Conservation (phyloP, 2,113 vertebrate species). For the Clinocottus analis region DNA sequence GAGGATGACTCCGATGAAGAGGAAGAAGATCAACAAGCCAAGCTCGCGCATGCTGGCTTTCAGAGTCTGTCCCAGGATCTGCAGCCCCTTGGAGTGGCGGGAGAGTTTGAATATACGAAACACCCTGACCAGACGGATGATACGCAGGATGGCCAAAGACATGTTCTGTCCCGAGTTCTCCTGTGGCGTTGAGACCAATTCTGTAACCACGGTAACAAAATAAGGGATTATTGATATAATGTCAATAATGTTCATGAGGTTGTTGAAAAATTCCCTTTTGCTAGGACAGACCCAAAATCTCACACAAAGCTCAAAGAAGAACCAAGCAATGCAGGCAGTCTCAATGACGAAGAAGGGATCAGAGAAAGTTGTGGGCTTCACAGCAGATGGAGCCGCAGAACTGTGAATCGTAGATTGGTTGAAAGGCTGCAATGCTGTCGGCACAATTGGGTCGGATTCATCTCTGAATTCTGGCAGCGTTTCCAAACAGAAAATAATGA, state of each 20-base stretch:
- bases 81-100: constrained; percentile 93
- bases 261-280: constrained; percentile 93
- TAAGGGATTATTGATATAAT: constrained; percentile 96
- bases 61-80: constrained; percentile 93
- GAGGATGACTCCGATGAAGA: constrained; percentile 97
- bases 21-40: constrained; percentile 96
- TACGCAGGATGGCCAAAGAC: constrained; percentile 94
- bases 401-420: constrained; percentile 66
- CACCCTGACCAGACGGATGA: constrained; percentile 96
- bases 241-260: constrained; percentile 98
- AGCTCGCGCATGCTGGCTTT: constrained; percentile 93
- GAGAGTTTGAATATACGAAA: constrained; percentile 98
- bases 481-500: constrained; percentile 97
- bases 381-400: constrained; percentile 35
- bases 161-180: constrained; percentile 92
- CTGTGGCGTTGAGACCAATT: constrained; percentile 87
- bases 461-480: constrained; percentile 95
- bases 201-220: constrained; percentile 92
- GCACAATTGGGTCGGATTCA: constrained; percentile 77
- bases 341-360: constrained; percentile 98
- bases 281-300: constrained; percentile 94
- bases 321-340: constrained; percentile 95
- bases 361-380: constrained; percentile 82
- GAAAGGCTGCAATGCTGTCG: constrained; percentile 50
- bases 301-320: constrained; percentile 91